These are phyloP conservation scores for Cottoperca gobio DNA, from an alignment of 2,797 vertebrate species.

Conservation along the genomic window DNA sequence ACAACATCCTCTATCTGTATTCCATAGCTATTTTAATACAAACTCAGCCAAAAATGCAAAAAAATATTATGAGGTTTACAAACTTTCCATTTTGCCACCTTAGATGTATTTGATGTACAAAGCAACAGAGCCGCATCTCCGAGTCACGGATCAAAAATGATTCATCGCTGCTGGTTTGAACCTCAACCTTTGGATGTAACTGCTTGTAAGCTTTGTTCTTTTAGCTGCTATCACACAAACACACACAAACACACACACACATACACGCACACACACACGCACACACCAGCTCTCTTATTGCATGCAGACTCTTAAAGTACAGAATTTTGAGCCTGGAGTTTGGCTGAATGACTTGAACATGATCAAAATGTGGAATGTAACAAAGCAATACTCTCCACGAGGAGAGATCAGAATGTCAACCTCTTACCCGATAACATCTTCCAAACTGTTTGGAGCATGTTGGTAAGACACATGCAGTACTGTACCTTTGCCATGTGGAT, in stretches of 20 bases:
- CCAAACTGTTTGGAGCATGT: conserved; percentile 62
- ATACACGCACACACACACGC: conserved; percentile 22
- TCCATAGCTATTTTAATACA: conserved; percentile 77
- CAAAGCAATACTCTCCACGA: conserved; percentile 66
- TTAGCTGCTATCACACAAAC: conserved; percentile 64
- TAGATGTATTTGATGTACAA: conserved; percentile 62
- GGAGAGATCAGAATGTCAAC: conserved; percentile 57
- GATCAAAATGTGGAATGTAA: conserved; percentile 77
- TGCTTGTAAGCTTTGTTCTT: conserved; percentile 69
- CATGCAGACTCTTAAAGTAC: conserved; percentile 74
- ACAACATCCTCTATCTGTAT: conserved; percentile 73
- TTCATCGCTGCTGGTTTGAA: conserved; percentile 68
- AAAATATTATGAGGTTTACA: conserved; percentile 74
- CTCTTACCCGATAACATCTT: conserved; percentile 48
- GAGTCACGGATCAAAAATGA: conserved; percentile 57
- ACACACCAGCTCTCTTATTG: conserved; percentile 71
- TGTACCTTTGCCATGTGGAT: conserved; percentile 65
- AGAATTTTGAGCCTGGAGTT: conserved; percentile 63
- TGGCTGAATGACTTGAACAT: conserved; percentile 68
- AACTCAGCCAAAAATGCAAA: conserved; percentile 77
- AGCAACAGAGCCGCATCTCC: conserved; percentile 58
- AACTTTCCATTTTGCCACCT: conserved; percentile 75
- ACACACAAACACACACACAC: conserved; percentile 33
- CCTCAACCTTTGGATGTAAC: conserved; percentile 72
- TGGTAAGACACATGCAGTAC: conserved; percentile 60